phyloP scores from a whole-genome alignment of 2,797 vertebrate species.

The Rhinophrynus dorsalis region DNA sequence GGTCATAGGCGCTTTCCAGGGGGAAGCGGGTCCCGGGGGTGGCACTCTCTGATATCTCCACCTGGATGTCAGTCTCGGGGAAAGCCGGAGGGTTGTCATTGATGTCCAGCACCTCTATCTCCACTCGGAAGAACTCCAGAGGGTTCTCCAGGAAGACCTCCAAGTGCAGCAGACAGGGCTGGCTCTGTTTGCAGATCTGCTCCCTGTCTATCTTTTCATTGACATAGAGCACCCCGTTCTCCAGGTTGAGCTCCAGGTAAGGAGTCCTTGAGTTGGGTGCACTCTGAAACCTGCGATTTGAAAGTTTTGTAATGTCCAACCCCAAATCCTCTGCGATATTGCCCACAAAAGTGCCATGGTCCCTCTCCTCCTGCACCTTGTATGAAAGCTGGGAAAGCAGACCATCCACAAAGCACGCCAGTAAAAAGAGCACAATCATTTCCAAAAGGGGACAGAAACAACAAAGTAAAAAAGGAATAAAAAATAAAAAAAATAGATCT shows the following conservation, averaged over 20 bases:
- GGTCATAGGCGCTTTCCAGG: slow-evolving; percentile 94
- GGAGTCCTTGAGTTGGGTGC: slow-evolving; percentile 89
- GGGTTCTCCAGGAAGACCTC: slow-evolving; percentile 96
- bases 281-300: slow-evolving; percentile 89
- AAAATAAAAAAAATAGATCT: slow-evolving; percentile 40
- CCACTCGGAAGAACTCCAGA: slow-evolving; percentile 91
- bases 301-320: slow-evolving; percentile 95
- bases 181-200: slow-evolving; percentile 90
- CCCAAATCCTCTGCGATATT: slow-evolving; percentile 97
- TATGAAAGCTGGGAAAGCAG: slow-evolving; percentile 89
- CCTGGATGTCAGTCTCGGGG: slow-evolving; percentile 90
- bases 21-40: slow-evolving; percentile 93
- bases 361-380: slow-evolving; percentile 93
- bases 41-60: slow-evolving; percentile 97
- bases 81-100: slow-evolving; percentile 95
- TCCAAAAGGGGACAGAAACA: slow-evolving; percentile 64
- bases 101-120: slow-evolving; percentile 96
- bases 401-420: slow-evolving; percentile 83
- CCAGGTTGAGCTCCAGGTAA: slow-evolving; percentile 92
- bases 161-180: slow-evolving; percentile 89
- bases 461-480: slow-evolving; percentile 30
- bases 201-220: slow-evolving; percentile 93
- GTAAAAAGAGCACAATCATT: slow-evolving; percentile 85
- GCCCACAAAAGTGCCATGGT: slow-evolving; percentile 94
- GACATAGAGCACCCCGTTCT: slow-evolving; percentile 89